Percentiles rank a stretch among this genome's conserved stretches.
Conservation (phyloP, 2,113 vertebrate species). For the Neolamprologus modestus region DNA sequence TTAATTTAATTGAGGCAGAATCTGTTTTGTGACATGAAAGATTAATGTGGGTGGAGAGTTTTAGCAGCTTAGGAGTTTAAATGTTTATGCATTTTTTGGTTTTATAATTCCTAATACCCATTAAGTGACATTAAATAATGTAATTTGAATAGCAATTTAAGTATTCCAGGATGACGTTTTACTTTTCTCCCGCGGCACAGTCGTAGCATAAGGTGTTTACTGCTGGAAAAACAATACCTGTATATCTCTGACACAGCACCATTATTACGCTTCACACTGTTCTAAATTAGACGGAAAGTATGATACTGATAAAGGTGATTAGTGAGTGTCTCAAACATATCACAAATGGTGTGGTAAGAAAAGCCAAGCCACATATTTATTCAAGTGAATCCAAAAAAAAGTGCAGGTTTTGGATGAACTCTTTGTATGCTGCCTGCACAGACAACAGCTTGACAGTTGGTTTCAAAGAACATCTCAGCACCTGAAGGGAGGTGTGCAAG, state of each 20-base stretch:
- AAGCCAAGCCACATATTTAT: neutral
- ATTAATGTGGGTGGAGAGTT: constrained; percentile 24
- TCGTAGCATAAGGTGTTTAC: neutral
- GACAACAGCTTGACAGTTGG: constrained; percentile 71
- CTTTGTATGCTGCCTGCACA: constrained; percentile 66
- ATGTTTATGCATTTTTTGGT: constrained; percentile 18
- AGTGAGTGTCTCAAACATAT: neutral
- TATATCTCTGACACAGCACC: neutral
- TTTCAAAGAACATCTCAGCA: constrained; percentile 70
- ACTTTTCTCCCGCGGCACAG: neutral
- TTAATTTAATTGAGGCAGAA: constrained; percentile 37
- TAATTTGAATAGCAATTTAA: constrained; percentile 18
- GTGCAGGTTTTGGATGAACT: constrained; percentile 48
- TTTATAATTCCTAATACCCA: constrained; percentile 24
- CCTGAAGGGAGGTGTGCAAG: constrained; percentile 63
- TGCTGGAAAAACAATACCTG: neutral
- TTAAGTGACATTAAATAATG: constrained; percentile 32
- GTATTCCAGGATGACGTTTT: neutral
- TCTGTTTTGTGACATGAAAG: constrained; percentile 27
- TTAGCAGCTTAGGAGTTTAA: constrained; percentile 35
- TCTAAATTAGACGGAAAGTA: neutral
- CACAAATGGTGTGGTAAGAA: neutral
- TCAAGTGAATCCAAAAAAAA: constrained; percentile 8
- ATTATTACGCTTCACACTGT: neutral
- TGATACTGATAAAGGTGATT: neutral